A percentile compares a stretch with the other conserved stretches of the same genome.
Evolutionary conservation across 2,797 vertebrate genomes (phyloP).

Genomic region (Xenentodon cancila): DNA sequence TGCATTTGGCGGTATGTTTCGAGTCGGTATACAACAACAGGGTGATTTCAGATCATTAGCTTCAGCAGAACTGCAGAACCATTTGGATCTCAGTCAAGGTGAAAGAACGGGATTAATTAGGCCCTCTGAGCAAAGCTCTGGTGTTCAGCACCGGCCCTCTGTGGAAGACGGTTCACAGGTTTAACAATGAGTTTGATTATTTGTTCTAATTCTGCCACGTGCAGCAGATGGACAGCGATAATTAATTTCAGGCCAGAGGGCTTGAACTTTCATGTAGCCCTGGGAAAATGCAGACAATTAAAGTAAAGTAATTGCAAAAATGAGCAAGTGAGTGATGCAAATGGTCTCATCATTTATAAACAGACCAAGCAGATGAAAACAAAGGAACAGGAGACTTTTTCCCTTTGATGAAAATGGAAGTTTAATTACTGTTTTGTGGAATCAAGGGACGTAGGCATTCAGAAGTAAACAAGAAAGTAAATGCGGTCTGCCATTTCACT

Average conservation of each 20-base stretch:
- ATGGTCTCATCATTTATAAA: background rate
- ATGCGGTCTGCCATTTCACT: too few relatives aligned
- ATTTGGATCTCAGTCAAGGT: slow-evolving; percentile 20
- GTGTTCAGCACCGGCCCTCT: slow-evolving; percentile 1
- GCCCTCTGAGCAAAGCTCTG: slow-evolving; percentile 14
- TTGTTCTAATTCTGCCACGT: slow-evolving; percentile 47
- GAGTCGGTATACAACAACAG: too few relatives aligned
- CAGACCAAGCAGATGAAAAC: background rate
- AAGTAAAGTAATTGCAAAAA: slow-evolving; percentile 20
- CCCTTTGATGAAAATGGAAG: background rate
- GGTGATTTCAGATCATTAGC: slow-evolving; percentile 1
- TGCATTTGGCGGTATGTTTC: too few relatives aligned
- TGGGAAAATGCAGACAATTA: slow-evolving; percentile 28
- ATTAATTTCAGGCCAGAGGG: slow-evolving; percentile 33
- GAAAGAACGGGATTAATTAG: slow-evolving; percentile 37
- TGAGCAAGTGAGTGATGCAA: background rate
- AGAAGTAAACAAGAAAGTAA: too few relatives aligned
- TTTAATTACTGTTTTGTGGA: background rate
- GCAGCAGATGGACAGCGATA: slow-evolving; percentile 38
- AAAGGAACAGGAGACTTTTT: background rate
- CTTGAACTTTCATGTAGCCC: slow-evolving; percentile 22
- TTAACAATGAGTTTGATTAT: slow-evolving; percentile 47
- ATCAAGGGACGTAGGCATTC: background rate
- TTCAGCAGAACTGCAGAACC: background rate
- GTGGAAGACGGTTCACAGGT: slow-evolving; percentile 25